Evolutionary conservation across 2,888 invertebrate species (phyloP), one percentile per base, ranked within the genome.

Genomic region (Xestia rhomboidea): DNA sequence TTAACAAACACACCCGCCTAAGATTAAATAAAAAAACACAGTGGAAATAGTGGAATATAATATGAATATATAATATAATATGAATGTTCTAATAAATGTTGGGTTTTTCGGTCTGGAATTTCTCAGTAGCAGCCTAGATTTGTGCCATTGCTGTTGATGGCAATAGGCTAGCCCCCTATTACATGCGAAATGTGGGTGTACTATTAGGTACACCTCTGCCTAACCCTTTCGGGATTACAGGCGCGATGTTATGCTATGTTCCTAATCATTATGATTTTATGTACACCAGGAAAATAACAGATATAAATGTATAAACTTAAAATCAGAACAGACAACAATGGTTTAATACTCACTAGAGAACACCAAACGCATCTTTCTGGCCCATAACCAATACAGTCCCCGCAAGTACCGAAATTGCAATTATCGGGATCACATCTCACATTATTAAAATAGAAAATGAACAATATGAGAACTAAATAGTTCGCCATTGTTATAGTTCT

Each of bases 321-420:
- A 41, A 64, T 41, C 41, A 41, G n/a, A 66, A 66, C 21, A 41
- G 24, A 30, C 21, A 15, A 21, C 27, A 57, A 69, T 46, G 18
- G 30, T 27, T 18, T 8, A 67, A 51, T 41, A 68, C 79, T 86
- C 88, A 95, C 95, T 75, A 91, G 85, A 3, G 90, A 80, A 84
- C 95, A 95, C 95, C 95, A 95, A 30, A 93, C 90, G 77, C 95
- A 95, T 4, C 60, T 85, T 11, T 92, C 91, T 4, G 72, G 21
- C 2, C 87, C 84, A 79, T 89, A 90, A 3, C 93, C 86, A 54
- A 95, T 93, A 77, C 95, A 95, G 1, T 87, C 89, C 8, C 93
- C 92, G 77, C 95, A 95, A 1, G 91, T 93, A 30, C 88, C 81
- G 18, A 90, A 89, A 64, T 85, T 88, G 6, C 77, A 82, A 51